phyloP scores from a whole-genome alignment of 2,888 invertebrate genomes.

The Polydrusus tereticollis region DNA sequence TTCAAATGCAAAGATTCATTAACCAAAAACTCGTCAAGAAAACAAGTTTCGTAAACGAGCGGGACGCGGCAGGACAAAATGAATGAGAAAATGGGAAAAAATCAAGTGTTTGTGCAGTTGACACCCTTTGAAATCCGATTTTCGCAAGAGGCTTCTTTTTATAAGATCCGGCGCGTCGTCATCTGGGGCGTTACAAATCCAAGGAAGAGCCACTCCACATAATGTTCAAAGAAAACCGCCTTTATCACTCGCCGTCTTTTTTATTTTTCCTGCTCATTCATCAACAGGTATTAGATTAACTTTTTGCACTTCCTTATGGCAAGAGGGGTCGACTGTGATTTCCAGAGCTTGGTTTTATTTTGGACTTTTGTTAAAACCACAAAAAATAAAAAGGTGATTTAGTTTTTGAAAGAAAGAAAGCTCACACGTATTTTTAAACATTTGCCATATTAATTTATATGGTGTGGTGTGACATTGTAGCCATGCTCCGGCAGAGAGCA shows the following conservation, averaged over 20 bases:
- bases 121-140: conserved; percentile 66
- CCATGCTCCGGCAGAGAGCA: too few relatives aligned
- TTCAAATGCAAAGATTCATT: conserved; percentile 17
- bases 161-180: conserved; percentile 49
- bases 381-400: too few relatives aligned
- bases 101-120: conserved; percentile 65
- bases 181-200: conserved; percentile 55
- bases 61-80: conserved; percentile 61
- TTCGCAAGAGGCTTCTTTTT: conserved; percentile 61
- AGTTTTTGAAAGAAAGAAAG: too few relatives aligned
- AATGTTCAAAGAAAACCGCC: conserved; percentile 60
- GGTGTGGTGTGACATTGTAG: too few relatives aligned
- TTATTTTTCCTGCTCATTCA: conserved; percentile 57
- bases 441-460: too few relatives aligned
- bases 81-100: conserved; percentile 61
- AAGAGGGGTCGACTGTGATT: conserved; percentile 20
- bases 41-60: conserved; percentile 18
- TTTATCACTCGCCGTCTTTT: conserved; percentile 56
- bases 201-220: conserved; percentile 52
- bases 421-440: too few relatives aligned
- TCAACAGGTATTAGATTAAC: conserved; percentile 62
- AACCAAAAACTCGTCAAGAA: conserved; percentile 31
- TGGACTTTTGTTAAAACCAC: too few relatives aligned
- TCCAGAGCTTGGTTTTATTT: not conserved
- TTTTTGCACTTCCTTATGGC: conserved; percentile 50